These are phyloP conservation scores for Typhlomys cinereus DNA, from an alignment of 2,113 vertebrate genomes.

Conservation along the genomic window DNA sequence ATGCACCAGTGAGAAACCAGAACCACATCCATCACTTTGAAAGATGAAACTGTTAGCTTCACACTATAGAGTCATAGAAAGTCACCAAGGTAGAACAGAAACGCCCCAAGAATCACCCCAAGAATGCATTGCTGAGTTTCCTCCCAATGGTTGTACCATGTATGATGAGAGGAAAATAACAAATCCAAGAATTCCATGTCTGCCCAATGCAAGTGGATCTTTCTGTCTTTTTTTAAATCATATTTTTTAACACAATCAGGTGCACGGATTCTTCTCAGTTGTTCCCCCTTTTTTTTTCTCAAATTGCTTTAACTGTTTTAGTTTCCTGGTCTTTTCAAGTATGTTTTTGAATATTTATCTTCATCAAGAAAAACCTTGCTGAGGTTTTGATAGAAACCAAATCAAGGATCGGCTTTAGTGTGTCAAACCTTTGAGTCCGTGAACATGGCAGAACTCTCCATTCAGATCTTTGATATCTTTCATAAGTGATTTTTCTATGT, in stretches of 20 bases:
- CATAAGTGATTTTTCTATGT: background rate
- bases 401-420: background rate
- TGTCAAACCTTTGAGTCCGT: background rate
- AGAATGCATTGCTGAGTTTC: background rate
- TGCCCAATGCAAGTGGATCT: background rate
- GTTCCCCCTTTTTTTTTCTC: background rate
- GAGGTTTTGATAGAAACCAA: background rate
- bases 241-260: background rate
- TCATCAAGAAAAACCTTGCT: background rate
- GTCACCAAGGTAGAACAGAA: background rate
- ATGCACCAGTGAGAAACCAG: background rate
- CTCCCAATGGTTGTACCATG: background rate
- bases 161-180: background rate
- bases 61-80: background rate
- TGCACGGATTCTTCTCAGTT: background rate
- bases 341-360: background rate
- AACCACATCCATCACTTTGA: background rate
- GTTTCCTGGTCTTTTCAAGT: background rate
- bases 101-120: too few species aligned
- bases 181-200: background rate
- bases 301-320: background rate
- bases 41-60: background rate
- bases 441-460: slow-evolving; percentile 9
- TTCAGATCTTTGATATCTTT: background rate
- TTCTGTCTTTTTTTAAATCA: background rate